Percentiles rank a stretch among this genome's conserved stretches.
Conservation (phyloP, 2,888 invertebrate species). For the Microplitis manilae region DNA sequence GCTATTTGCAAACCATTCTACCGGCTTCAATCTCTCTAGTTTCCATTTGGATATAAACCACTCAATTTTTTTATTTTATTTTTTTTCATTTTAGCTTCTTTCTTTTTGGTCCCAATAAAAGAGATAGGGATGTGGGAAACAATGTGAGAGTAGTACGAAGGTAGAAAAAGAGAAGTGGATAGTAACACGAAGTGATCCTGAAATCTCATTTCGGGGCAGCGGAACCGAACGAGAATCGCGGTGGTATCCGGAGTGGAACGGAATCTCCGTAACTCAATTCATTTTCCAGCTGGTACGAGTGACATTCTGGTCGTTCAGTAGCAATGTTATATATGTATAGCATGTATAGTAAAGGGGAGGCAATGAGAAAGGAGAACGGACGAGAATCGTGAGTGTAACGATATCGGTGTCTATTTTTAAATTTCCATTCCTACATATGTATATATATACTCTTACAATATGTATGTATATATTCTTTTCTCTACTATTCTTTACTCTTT, state of each 20-base stretch:
- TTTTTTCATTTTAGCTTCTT: background rate
- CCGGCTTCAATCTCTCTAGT: slow-evolving; percentile 48
- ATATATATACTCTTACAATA: no score
- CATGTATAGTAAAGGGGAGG: background rate
- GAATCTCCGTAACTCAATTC: slow-evolving; percentile 52
- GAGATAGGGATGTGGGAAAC: slow-evolving; percentile 19
- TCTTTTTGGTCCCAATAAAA: slow-evolving; percentile 16
- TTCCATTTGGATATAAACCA: slow-evolving; percentile 15
- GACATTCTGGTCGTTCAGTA: slow-evolving; percentile 29
- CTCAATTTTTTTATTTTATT: slow-evolving; percentile 26
- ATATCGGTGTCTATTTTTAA: slow-evolving; percentile 30
- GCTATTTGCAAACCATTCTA: slow-evolving; percentile 2
- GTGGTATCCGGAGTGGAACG: slow-evolving; percentile 42
- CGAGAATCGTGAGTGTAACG: slow-evolving; percentile 16
- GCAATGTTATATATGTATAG: background rate
- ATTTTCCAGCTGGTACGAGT: slow-evolving; percentile 46
- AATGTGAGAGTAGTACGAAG: slow-evolving; percentile 6
- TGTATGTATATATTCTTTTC: background rate
- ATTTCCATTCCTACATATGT: background rate
- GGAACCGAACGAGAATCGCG: slow-evolving; percentile 42
- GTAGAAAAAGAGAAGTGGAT: background rate
- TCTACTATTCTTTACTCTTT: background rate
- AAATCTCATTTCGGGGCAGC: slow-evolving; percentile 48
- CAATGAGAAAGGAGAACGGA: slow-evolving; percentile 2
- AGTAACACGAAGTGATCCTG: slow-evolving; percentile 44